Conservation (phyloP, 1,140 invertebrate genomes). For the Drosophila ogumai region DNA sequence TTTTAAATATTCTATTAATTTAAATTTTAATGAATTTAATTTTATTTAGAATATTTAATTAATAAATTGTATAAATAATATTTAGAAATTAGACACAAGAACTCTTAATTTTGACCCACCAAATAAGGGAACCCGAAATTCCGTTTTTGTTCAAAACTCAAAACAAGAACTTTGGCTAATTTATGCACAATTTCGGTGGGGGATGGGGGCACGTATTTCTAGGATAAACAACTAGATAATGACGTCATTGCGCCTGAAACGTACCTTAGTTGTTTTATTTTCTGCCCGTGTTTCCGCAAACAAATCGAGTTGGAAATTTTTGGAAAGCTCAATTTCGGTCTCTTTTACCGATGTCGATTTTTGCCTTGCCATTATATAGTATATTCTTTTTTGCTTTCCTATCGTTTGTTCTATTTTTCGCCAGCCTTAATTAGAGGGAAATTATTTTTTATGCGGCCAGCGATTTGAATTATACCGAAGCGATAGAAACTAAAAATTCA, state of each 20-base stretch:
- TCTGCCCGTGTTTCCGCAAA: conserved; percentile 30
- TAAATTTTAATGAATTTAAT: too few relatives aligned
- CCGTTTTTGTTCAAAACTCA: conserved; percentile 8
- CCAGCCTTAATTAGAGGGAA: conserved; percentile 27
- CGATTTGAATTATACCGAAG: conserved; percentile 1
- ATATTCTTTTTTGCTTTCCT: conserved; percentile 1
- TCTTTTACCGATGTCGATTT: conserved; percentile 7
- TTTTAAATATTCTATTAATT: too few relatives aligned
- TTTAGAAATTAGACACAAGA: not conserved
- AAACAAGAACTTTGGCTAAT: conserved; percentile 30
- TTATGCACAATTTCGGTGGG: conserved; percentile 14
- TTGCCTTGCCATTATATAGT: conserved; percentile 8
- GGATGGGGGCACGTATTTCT: not conserved
- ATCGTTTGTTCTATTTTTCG: conserved; percentile 19
- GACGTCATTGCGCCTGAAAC: conserved; percentile 30
- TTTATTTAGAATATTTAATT: not conserved
- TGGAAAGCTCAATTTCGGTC: conserved; percentile 7
- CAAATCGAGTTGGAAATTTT: conserved; percentile 20
- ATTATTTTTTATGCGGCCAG: conserved; percentile 32
- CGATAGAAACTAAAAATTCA: conserved; percentile 34
- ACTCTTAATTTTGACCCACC: not conserved
- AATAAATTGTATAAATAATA: not conserved
- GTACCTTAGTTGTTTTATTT: conserved; percentile 20
- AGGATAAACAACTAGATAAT: conserved; percentile 31
- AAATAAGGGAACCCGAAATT: not conserved